Conservation (phyloP, 2,888 invertebrate species). For the Pseudolycoriella hygida region DNA sequence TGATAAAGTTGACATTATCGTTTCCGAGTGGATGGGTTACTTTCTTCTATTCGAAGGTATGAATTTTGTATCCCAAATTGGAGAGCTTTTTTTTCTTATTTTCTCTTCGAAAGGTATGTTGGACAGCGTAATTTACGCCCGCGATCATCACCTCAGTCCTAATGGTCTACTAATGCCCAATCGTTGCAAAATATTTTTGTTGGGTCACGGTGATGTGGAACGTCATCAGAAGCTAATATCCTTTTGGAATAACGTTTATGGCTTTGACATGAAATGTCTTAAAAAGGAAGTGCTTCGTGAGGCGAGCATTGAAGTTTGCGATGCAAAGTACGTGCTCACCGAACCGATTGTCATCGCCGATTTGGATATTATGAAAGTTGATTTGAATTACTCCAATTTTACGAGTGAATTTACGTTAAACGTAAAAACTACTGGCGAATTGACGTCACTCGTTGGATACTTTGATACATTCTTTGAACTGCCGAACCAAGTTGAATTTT, state of each 20-base stretch:
- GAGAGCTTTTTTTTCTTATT: too few species aligned
- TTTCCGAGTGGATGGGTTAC: slow-evolving; percentile 99
- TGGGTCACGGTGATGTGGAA: slow-evolving; percentile 60
- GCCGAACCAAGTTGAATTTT: slow-evolving; percentile 39
- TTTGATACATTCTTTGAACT: slow-evolving; percentile 78
- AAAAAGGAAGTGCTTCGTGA: slow-evolving; percentile 67
- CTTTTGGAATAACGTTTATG: slow-evolving; percentile 89
- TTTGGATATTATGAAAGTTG: slow-evolving; percentile 60
- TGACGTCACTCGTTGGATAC: slow-evolving; percentile 77
- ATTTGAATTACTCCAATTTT: slow-evolving; percentile 53
- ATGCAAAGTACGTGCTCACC: slow-evolving; percentile 43
- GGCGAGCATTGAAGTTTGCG: slow-evolving; percentile 46
- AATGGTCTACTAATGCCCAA: slow-evolving; percentile 69
- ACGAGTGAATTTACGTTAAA: slow-evolving; percentile 47
- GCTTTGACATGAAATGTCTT: slow-evolving; percentile 86
- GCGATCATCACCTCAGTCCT: slow-evolving; percentile 59
- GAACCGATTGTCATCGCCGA: slow-evolving; percentile 44
- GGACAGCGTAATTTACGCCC: slow-evolving; percentile 78
- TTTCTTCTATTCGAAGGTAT: slow-evolving; percentile 88
- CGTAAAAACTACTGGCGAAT: slow-evolving; percentile 40
- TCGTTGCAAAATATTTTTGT: slow-evolving; percentile 61
- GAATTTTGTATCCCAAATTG: too few species aligned
- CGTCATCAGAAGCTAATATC: slow-evolving; percentile 54
- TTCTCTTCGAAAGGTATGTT: too few species aligned
- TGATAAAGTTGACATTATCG: slow-evolving; percentile 73